Percentiles rank a stretch among this genome's conserved stretches.
Evolutionary conservation across 2,113 vertebrate species (phyloP).

Genomic region (Dromiciops gliroides): DNA sequence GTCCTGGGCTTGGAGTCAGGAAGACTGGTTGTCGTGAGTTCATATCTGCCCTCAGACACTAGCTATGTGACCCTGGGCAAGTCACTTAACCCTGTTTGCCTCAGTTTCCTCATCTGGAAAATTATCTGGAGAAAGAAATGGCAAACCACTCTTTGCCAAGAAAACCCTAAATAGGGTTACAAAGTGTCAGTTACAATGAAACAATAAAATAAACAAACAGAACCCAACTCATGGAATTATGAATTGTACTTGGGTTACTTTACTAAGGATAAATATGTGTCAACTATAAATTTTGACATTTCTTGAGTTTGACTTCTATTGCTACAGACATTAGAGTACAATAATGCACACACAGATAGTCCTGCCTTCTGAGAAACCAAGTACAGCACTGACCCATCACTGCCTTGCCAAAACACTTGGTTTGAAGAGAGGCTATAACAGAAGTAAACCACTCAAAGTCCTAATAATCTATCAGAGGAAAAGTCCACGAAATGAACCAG

Average conservation of each 20-base stretch:
- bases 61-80: no score
- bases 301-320: neutral
- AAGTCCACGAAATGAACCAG: neutral
- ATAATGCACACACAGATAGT: neutral
- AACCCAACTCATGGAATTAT: neutral
- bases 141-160: no score
- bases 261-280: neutral
- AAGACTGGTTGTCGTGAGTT: neutral
- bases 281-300: neutral
- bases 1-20: neutral
- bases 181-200: no score
- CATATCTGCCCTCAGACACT: no score
- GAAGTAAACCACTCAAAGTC: neutral
- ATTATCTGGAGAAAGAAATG: no score
- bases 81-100: no score
- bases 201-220: neutral
- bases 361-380: neutral
- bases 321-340: neutral
- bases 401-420: no score
- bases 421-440: neutral
- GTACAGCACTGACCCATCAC: neutral
- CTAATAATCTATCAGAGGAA: neutral
- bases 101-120: no score
- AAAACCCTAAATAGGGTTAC: no score
- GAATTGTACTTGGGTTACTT: slow-evolving; percentile 21